A percentile compares a stretch with the other conserved stretches of the same genome.
These are phyloP conservation scores for Sciurus niger DNA, from an alignment of 2,113 vertebrate species.

Conservation along the genomic window DNA sequence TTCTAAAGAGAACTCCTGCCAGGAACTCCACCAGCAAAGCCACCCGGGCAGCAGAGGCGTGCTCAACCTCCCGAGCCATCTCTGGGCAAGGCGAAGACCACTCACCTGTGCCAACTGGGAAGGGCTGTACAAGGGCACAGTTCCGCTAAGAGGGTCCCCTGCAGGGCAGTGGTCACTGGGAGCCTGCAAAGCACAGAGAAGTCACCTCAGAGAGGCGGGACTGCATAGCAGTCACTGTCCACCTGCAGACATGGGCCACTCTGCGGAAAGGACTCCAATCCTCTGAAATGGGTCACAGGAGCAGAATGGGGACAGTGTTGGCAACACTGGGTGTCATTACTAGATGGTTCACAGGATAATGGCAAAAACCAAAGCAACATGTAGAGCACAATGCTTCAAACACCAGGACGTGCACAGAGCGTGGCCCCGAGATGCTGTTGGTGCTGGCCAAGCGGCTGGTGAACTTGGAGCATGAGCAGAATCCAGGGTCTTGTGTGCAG, in stretches of 20 bases:
- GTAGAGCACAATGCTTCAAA: slow-evolving; percentile 69
- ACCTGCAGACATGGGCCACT: background rate
- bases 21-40: no score
- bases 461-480: background rate
- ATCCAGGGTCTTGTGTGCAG: background rate
- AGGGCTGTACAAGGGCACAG: slow-evolving; percentile 94
- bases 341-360: background rate
- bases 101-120: slow-evolving; percentile 95
- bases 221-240: rapidly evolving
- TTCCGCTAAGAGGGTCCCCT: slow-evolving; percentile 86
- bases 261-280: slow-evolving; percentile 27
- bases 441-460: slow-evolving; percentile 65
- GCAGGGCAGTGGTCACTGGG: slow-evolving; percentile 47
- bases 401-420: background rate
- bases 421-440: background rate
- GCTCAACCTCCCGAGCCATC: no score
- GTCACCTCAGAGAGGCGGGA: background rate
- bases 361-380: slow-evolving; percentile 65
- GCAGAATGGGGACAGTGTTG: background rate
- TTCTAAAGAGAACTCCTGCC: background rate
- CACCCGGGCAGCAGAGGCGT: no score
- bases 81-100: background rate
- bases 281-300: slow-evolving; percentile 15
- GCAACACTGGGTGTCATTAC: background rate
- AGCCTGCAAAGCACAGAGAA: slow-evolving; percentile 82